These are phyloP conservation scores for Chrysolina oricalcia DNA, from an alignment of 2,888 invertebrate genomes.

Conservation along the genomic window DNA sequence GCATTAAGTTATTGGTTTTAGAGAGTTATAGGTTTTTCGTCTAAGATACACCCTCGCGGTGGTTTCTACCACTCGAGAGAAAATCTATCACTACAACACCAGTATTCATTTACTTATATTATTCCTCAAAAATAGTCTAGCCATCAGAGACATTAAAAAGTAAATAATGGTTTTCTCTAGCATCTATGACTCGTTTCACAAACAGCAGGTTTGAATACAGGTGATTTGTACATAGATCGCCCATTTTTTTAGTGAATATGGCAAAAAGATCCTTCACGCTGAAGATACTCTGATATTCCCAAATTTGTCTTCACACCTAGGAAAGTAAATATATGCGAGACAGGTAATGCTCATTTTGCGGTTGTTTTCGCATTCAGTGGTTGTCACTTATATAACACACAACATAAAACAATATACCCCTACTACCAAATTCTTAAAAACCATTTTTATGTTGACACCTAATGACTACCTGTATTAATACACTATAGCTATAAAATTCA, in stretches of 20 bases:
- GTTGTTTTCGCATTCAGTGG: slow-evolving; percentile 58
- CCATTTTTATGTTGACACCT: slow-evolving; percentile 70
- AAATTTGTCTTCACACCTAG: slow-evolving; percentile 44
- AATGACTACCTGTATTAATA: slow-evolving; percentile 61
- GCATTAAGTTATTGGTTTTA: slow-evolving; percentile 45
- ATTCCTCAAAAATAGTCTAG: background rate
- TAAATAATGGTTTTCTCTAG: background rate
- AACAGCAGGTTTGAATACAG: slow-evolving; percentile 3
- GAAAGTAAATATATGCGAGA: slow-evolving; percentile 49
- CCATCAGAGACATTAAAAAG: background rate
- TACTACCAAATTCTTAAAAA: slow-evolving; percentile 70
- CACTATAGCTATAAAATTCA: slow-evolving; percentile 61
- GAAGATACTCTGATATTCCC: background rate
- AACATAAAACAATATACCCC: slow-evolving; percentile 67
- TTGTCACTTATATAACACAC: slow-evolving; percentile 66
- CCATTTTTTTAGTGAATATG: slow-evolving; percentile 19
- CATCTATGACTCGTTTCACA: slow-evolving; percentile 3
- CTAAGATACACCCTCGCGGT: background rate
- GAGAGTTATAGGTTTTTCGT: slow-evolving; percentile 37
- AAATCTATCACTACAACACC: background rate
- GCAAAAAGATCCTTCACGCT: background rate
- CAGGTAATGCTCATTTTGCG: slow-evolving; percentile 41
- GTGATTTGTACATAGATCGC: background rate
- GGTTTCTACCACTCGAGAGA: background rate
- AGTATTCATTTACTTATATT: background rate